Percentiles rank a stretch among this genome's conserved stretches.
Evolutionary conservation across 2,113 vertebrate species (phyloP).

Genomic region (Lampris megalopsis): DNA sequence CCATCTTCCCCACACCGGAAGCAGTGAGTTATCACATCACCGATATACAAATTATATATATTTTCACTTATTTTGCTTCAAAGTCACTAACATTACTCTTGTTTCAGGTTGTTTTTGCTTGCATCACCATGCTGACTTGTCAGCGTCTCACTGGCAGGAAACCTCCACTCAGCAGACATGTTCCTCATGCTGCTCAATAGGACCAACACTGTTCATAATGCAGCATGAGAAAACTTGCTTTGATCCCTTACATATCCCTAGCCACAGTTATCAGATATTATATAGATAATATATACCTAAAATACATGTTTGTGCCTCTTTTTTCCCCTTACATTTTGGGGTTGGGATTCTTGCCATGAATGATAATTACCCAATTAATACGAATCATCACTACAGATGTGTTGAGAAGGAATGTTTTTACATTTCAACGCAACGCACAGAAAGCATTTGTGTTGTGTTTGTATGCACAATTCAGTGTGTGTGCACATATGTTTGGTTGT

Average conservation of each 20-base stretch:
- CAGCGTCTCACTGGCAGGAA: not conserved
- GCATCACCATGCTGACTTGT: not conserved
- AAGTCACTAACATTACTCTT: not conserved
- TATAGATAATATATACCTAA: too few relatives aligned
- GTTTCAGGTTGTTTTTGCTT: not conserved
- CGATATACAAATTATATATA: too few relatives aligned
- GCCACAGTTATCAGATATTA: too few relatives aligned
- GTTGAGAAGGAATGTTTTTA: not conserved
- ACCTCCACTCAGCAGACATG: not conserved
- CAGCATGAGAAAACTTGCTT: not conserved
- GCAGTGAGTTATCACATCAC: too few relatives aligned
- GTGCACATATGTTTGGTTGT: not conserved
- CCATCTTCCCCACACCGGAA: too few relatives aligned
- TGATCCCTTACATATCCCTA: not conserved
- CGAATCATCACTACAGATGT: too few relatives aligned
- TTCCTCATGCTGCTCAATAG: not conserved
- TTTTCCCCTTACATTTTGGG: too few relatives aligned
- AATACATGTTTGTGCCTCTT: too few relatives aligned
- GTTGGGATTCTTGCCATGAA: too few relatives aligned
- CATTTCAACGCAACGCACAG: not conserved
- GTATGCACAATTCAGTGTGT: slow-evolving; percentile 8
- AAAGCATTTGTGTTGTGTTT: not conserved
- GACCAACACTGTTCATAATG: slow-evolving; percentile 7
- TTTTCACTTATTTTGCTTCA: not conserved
- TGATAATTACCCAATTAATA: too few relatives aligned